Base-by-base conservation (phyloP, 2,888 invertebrate genomes). In the Charanyca ferruginea region DNA sequence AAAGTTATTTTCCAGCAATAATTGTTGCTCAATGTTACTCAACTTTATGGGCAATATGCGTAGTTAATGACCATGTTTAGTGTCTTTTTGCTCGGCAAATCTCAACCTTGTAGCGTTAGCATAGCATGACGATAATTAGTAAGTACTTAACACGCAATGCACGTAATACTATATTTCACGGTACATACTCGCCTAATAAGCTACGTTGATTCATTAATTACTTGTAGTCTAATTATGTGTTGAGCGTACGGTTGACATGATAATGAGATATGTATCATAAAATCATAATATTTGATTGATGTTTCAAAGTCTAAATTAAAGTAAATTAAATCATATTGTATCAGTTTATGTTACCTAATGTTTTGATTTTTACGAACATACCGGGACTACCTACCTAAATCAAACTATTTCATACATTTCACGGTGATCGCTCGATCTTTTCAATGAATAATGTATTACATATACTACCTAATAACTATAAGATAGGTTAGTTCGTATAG, bases 121-220 rank as follows among this genome's bases (percentile, higher is more conserved):
- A 51, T 58, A 49, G 48, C 57, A 48, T 73, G 53, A 45, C 44
- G 35, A 28, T 48, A 58, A 25, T 35, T 8, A 44, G 1, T 57
- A 13, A 9, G 16, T 48, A 35, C 13, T 44, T 16, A 42, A 42
- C 49, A 65, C 54, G 47, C 73, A 47, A 38, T 3, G 22, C 20
- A n/a, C 28, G n/a, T 35, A 48, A 68, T 60, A 48, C 41, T 49
- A 63, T 32, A 73, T 52, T 74, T 63, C 44, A 59, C 58, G 44
- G 25, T 44, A 55, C 18, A 53, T 45, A 38, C 2, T 53, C 47
- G 8, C 18, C 23, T 42, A 49, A 42, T 35, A 58, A 41, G 49
- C 28, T 49, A 38, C 11, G 22, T 11, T 72, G 49, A 3, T 51
- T 41, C 35, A 0, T 48, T 54, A 59, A 72, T 67, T 59, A 59